Evolutionary conservation across 2,888 invertebrate genomes (phyloP), one percentile per base, ranked within the genome.

Genomic region (Choreutis nemorana): DNA sequence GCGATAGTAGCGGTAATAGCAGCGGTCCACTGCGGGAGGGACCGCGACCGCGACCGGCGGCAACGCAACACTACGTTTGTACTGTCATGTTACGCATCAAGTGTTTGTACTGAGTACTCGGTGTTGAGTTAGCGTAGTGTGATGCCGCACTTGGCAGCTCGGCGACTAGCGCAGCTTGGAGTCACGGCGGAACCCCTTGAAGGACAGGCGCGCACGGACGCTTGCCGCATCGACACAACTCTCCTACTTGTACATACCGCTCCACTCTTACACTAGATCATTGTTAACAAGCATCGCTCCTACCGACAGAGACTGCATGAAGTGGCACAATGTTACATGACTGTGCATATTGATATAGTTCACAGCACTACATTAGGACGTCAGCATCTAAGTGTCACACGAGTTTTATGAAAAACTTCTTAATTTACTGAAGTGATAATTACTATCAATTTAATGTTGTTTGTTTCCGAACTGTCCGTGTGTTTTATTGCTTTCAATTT

Each of bases 71-170:
- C 45, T 8, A 8, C 60, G 68, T 72, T 72, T 58, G 72, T 75
- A 67, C 64, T 56, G 64, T 56, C 59, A 62, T 68, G 57, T 73
- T 62, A 63, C 63, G 65, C 63, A 64, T 71, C 72, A 61, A 71
- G 64, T 73, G 64, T 67, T 64, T 72, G 62, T 67, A 61, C 57
- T 55, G 56, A 54, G 70, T 54, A 66, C 62, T 75, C 72, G 71
- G 64, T 75, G 68, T 75, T 72, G 55, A 68, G 48, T 65, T 77
- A 73, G 77, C 53, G 67, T 77, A 77, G 75, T 77, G 72, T 72
- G 54, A 66, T 75, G 75, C 64, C 62, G 68, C 72, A 75, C 73
- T 50, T 56, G 55, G 60, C 54, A 59, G 62, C 63, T 62, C 59
- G 61, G 58, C 53, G 60, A 53, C 53, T 71, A 64, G 65, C 56